Evolutionary conservation across 2,113 vertebrate genomes (phyloP).

Genomic region (Anarrhichthys ocellatus): DNA sequence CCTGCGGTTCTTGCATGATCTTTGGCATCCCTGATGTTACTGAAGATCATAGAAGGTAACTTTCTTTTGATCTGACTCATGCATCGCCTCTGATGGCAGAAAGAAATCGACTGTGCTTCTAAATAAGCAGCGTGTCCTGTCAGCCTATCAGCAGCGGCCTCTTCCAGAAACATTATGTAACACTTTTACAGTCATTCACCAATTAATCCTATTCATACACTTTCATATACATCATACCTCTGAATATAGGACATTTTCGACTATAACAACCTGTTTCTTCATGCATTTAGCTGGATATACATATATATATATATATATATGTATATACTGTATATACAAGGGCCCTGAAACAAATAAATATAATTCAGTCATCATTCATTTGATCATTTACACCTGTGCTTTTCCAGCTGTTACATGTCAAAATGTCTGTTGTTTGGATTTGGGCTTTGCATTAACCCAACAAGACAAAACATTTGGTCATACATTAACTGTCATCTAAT

Average conservation of each 20-base stretch:
- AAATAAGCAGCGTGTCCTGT: constrained; percentile 1
- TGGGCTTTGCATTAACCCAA: background rate
- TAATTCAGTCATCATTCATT: background rate
- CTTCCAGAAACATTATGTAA: constrained; percentile 5
- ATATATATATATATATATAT: background rate
- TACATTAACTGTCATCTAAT: background rate
- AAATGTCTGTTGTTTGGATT: background rate
- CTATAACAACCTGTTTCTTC: background rate
- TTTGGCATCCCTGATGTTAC: background rate
- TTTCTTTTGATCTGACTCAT: constrained; percentile 27
- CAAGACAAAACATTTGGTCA: background rate
- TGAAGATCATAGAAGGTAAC: background rate
- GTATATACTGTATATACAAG: no score
- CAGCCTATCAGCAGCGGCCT: constrained; percentile 20
- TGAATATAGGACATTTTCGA: background rate
- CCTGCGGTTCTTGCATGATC: no score
- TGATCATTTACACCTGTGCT: background rate
- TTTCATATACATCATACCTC: rapidly evolving
- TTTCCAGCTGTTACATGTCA: background rate
- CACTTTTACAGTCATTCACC: background rate
- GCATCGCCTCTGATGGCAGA: background rate
- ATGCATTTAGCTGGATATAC: background rate
- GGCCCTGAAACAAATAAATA: background rate
- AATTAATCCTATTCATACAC: no score
- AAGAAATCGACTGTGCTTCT: background rate